Evolutionary conservation across 1,140 invertebrate genomes (phyloP), one percentile per base, ranked within the genome.

Genomic region (Camponotus pennsylvanicus): DNA sequence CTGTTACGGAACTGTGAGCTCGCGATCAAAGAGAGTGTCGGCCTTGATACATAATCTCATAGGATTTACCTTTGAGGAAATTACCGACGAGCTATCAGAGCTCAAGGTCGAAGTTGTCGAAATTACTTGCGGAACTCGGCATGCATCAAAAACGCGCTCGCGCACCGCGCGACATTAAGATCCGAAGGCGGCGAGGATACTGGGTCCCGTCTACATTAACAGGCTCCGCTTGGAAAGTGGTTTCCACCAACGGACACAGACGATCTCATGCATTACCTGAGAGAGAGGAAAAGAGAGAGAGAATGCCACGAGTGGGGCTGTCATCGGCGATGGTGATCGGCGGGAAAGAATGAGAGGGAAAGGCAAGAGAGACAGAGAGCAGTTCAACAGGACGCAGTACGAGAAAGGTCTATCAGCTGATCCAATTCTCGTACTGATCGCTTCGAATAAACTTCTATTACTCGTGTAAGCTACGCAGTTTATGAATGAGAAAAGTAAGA

Each of bases 151-250:
- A 59, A 21, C 9, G 37, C 64, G 71, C 71, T 63, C 75, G 85
- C 52, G 49, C 64, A 73, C 49, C 9, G 77, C 37, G 15, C 57
- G 45, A 73, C 84, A 61, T 69, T 73, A 82, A 42, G 77, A 55
- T 27, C 37, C 87, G 80, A 78, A 83, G 75, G 42, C 80, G 71
- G 76, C 55, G 55, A 82, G 64, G 9, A 55, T 57, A 91, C 94
- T 95, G 93, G 75, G 88, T 67, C 84, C 87, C 91, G 94, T 94
- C 93, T 95, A 93, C 94, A 94, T 95, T 95, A 95, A 94, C 94
- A 92, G 94, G 93, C 94, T 93, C 49, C 82, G 71, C 82, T 85
- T 88, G 77, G 89, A 91, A 91, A 91, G 90, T 61, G 85, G 86
- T 85, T 88, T 90, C 89, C 80, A 87, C 73, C 37, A 21, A 64